Conservation (phyloP, 1,140 invertebrate genomes). For the Carposina sasakii region DNA sequence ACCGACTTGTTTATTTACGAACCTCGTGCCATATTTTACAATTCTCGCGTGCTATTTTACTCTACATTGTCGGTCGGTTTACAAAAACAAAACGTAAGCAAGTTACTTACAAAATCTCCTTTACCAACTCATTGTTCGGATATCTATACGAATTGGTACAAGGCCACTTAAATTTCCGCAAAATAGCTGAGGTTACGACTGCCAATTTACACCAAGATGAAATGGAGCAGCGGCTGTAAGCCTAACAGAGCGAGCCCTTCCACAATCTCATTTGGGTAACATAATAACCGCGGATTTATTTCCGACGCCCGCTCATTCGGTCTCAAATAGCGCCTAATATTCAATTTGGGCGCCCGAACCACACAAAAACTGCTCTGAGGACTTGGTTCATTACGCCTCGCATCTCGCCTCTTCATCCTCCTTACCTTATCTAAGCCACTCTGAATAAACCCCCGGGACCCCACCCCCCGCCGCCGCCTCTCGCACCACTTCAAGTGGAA, state of each 20-base stretch:
- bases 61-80: too few relatives aligned
- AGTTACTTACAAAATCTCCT: too few relatives aligned
- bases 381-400: slow-evolving; percentile 67
- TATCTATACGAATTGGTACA: too few relatives aligned
- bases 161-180: slow-evolving; percentile 37
- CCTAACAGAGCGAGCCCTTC: slow-evolving; percentile 47
- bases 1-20: slow-evolving; percentile 47
- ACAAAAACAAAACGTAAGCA: too few relatives aligned
- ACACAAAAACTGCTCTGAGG: slow-evolving; percentile 67
- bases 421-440: slow-evolving; percentile 69
- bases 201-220: slow-evolving; percentile 54
- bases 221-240: slow-evolving; percentile 52
- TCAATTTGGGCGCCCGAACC: slow-evolving; percentile 66
- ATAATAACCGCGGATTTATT: slow-evolving; percentile 68
- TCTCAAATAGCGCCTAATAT: slow-evolving; percentile 68
- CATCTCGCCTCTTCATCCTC: slow-evolving; percentile 67
- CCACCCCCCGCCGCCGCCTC: slow-evolving; percentile 33
- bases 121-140: too few relatives aligned
- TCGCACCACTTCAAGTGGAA: slow-evolving; percentile 61
- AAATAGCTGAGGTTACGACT: slow-evolving; percentile 44
- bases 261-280: slow-evolving; percentile 65
- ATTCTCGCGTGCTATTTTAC: too few relatives aligned
- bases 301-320: slow-evolving; percentile 58
- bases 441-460: slow-evolving; percentile 51
- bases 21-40: too few relatives aligned